Evolutionary conservation across 2,888 invertebrate genomes (phyloP).

Genomic region (Peribatodes rhomboidaria): DNA sequence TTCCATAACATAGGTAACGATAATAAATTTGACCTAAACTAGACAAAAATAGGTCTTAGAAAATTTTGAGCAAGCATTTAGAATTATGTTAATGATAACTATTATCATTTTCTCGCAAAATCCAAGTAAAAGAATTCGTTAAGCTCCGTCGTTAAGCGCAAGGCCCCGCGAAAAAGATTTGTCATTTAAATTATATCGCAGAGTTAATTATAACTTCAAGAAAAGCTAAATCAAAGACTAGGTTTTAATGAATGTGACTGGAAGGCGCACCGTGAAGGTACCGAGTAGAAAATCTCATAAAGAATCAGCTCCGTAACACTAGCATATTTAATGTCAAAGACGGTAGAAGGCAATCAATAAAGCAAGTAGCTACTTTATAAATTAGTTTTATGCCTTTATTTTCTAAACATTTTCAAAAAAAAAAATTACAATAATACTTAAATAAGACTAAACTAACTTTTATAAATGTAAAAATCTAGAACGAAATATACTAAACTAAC

Average conservation of each 20-base stretch:
- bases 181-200: constrained; percentile 45
- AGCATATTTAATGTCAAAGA: too few species aligned
- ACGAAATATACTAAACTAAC: too few species aligned
- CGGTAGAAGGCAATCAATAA: too few species aligned
- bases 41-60: background rate
- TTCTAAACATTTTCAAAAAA: too few species aligned
- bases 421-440: too few species aligned
- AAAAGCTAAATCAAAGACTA: constrained; percentile 41
- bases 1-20: too few species aligned
- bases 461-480: too few species aligned
- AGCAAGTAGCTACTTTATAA: too few species aligned
- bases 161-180: constrained; percentile 42
- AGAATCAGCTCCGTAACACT: background rate
- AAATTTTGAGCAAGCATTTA: background rate
- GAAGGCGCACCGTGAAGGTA: constrained; percentile 12
- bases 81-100: background rate
- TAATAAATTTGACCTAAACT: too few species aligned
- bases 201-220: constrained; percentile 44
- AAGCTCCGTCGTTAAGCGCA: constrained; percentile 1
- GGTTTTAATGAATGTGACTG: constrained; percentile 42
- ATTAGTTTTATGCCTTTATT: too few species aligned
- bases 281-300: constrained; percentile 2
- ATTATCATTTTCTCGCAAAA: background rate
- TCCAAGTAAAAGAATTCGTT: constrained; percentile 12
- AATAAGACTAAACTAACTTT: too few species aligned